A percentile compares a stretch with the other conserved stretches of the same genome.
Evolutionary conservation across 1,140 invertebrate species (phyloP).

Genomic region (Ceratitis capitata): DNA sequence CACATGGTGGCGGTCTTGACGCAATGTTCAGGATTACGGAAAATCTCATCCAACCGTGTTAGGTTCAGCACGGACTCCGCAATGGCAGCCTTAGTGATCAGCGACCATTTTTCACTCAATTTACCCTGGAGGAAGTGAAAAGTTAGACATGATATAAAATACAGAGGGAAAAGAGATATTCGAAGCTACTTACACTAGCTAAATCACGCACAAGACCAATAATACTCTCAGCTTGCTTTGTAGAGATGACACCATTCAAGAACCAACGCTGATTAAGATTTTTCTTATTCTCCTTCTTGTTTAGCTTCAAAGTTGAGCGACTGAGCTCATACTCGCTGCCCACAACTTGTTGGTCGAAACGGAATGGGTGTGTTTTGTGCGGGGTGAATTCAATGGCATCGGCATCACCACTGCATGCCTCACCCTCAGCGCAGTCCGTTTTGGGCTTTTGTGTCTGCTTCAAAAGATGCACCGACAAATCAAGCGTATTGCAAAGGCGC

Average conservation of each 20-base stretch:
- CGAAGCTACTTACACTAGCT: conserved; percentile 76
- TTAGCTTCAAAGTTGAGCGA: conserved; percentile 16
- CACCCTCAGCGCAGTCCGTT: conserved; percentile 36
- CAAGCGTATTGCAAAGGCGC: conserved; percentile 59
- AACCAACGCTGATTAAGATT: conserved; percentile 77
- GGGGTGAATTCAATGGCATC: conserved; percentile 18
- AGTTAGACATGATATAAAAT: not conserved
- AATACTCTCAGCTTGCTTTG: conserved; percentile 87
- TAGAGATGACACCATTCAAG: conserved; percentile 82
- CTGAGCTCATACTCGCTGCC: not conserved
- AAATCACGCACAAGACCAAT: conserved; percentile 90
- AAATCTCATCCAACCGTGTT: conserved; percentile 80
- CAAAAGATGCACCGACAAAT: conserved; percentile 59
- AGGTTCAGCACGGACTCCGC: conserved; percentile 89
- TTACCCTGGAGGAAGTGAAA: conserved; percentile 74
- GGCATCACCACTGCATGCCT: not conserved
- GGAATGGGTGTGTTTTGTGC: conserved; percentile 50
- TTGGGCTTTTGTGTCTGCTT: conserved; percentile 42
- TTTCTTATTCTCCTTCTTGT: conserved; percentile 50
- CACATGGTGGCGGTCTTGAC: conserved; percentile 86
- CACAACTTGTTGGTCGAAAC: conserved; percentile 48
- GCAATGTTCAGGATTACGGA: conserved; percentile 79
- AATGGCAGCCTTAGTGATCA: conserved; percentile 88
- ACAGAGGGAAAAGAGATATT: too few species aligned
- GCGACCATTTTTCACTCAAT: conserved; percentile 85